Base-by-base conservation (phyloP, 2,113 vertebrate genomes). In the Archocentrus centrarchus region DNA sequence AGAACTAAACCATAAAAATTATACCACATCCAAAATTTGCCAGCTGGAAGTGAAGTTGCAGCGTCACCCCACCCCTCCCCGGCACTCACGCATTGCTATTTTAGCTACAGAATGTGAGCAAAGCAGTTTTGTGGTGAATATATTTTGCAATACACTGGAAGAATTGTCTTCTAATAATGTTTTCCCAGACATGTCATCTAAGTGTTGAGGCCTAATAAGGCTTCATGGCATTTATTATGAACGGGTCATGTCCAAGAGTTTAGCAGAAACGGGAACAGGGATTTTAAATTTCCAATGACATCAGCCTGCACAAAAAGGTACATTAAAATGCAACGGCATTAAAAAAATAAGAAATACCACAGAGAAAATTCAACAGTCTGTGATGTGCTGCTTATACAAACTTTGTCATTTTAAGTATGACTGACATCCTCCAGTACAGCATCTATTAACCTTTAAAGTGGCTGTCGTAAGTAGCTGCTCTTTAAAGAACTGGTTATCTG, bases 391-490 rank as follows among this genome's bases (percentile, higher is more conserved):
- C 75, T 50, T 64, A 81, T 83, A 75, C 50, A 82, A 61, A 77
- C 77, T 37, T 64, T 6, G 13, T 77, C 20, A 32, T 84, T 85
- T 83, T 50, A 81, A 78, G 39, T 24, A 77, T 44, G 83, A 87
- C 68, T 80, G 88, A 79, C 80, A 75, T 83, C 37, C 59, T 70
- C 75, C 68, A 83, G 60, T 11, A 11, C 75, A 59, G 60, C 77
- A 53, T 66, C 64, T 55, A 44, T 63, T 91, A 90, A 88, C 87
- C 84, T 92, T 84, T 86, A 78, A 85, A 90, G 85, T 87, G 81
- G 35, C 50, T 73, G 24, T 64, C 1, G 17, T 78, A 66, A 80
- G 41, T 30, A 70, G 76, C 78, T 59, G 83, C 77, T 88, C 79
- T 86, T 79, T 81, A 84, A 85, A 86, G 57, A 77, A 59, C 82